A percentile compares a stretch with the other conserved stretches of the same genome.
These are phyloP conservation scores for Isichthys henryi DNA, from an alignment of 2,113 vertebrate genomes.

Conservation along the genomic window DNA sequence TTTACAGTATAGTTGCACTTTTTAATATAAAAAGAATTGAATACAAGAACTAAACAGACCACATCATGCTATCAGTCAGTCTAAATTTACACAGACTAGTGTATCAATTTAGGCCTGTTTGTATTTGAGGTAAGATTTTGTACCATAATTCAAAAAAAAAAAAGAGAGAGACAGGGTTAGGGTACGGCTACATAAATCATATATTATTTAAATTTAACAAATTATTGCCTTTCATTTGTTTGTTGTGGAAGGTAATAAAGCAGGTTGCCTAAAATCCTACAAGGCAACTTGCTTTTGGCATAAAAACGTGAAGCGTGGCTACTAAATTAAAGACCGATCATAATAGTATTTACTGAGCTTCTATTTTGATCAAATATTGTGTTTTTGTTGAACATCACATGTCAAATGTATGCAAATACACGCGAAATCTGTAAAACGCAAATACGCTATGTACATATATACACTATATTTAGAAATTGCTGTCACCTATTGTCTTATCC, in stretches of 20 bases:
- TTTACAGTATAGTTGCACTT: background rate
- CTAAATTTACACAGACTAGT: background rate
- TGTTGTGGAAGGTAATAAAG: background rate
- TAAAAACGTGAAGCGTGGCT: background rate
- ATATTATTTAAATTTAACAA: background rate
- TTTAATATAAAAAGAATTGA: background rate
- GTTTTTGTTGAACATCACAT: background rate
- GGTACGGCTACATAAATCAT: background rate
- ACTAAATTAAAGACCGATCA: background rate
- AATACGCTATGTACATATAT: background rate
- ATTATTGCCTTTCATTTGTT: background rate
- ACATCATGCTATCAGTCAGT: background rate
- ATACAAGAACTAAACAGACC: background rate
- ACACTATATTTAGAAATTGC: constrained; percentile 28
- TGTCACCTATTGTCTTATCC: constrained; percentile 51
- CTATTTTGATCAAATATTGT: background rate
- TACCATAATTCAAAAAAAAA: background rate
- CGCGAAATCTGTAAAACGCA: background rate
- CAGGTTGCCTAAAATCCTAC: background rate
- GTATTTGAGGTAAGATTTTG: background rate
- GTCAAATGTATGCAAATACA: background rate
- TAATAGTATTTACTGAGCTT: background rate
- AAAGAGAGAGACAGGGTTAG: background rate
- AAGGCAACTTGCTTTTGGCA: background rate
- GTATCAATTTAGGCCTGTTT: background rate